Evolutionary conservation across 92 coral and sea anemone genomes (phyloP), one percentile per base, ranked within the genome.

Genomic region (Phymanthus crucifer): DNA sequence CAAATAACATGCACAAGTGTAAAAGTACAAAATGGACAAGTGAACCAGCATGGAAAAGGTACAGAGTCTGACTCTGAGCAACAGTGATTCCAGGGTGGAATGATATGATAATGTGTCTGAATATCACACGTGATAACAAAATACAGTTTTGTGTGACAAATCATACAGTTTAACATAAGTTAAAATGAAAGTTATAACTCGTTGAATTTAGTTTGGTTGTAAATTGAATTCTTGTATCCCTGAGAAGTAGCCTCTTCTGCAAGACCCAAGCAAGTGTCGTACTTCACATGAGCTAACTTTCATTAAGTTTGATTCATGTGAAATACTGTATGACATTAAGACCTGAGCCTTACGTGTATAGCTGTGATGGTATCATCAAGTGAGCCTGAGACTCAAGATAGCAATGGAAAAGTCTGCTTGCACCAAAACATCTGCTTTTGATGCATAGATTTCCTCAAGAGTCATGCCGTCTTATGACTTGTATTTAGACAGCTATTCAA

Each of bases 21-120:
- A 24, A 90, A 78, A 75, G 97, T 92, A 24, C 97, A 87, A 35
- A 92, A 92, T 90, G 97, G 97, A 65, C 91, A 91, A 32, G 84
- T 90, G 19, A 34, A 84, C 47, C 75, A 90, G 72, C 92, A 79
- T 72, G 81, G 94, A 29, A 92, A 87, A 92, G 97, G 97, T 92
- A 38, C 24, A 90, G 84, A 26, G 21, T 29, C 67, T 68, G 74
- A 65, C 29, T 23, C 48, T 33, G 81, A 74, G 35, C 68, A 26
- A 26, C 68, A 61, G 34, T 61, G 68, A 61, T 54, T 21, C 64
- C 8, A 26, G 68, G 68, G 68, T 61, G 34, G 32, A 27, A 5
- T 27, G 8, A 4, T 21, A 61, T 33, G 68, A 38, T 43, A 17
- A 1, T 10, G 13, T 43, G 14, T 43, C 16, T 11, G 48, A 43